Evolutionary conservation across 2,797 vertebrate genomes (phyloP).

Genomic region (Diceros bicornis): DNA sequence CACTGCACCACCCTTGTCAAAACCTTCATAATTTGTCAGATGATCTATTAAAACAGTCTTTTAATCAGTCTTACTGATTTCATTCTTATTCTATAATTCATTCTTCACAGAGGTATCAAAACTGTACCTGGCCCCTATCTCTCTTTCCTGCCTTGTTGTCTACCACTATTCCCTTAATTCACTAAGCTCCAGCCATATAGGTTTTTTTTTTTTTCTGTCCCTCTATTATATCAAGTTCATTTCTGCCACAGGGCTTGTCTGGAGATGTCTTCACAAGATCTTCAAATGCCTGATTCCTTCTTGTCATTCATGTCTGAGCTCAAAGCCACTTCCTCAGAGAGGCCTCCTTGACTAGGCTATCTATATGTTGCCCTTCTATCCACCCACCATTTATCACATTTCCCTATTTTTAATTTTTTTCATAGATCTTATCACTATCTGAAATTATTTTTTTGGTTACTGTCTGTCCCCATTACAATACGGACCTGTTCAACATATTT

Average conservation of each 20-base stretch:
- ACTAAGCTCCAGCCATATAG: not conserved
- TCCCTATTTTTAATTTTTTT: not conserved
- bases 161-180: not conserved
- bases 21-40: not conserved
- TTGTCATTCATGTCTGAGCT: not conserved
- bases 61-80: not conserved
- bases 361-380: not conserved
- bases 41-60: not conserved
- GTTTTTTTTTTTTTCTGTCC: not conserved
- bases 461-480: not conserved
- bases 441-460: conserved; percentile 34
- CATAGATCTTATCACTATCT: not conserved
- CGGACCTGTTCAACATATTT: not conserved
- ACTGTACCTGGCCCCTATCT: not conserved
- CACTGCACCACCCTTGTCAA: not conserved
- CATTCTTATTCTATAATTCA: not conserved
- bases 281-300: not conserved
- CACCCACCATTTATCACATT: not conserved
- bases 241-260: not conserved
- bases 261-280: not conserved
- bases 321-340: not conserved
- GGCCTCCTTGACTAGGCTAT: not conserved
- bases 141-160: not conserved
- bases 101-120: not conserved
- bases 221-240: not conserved